Conservation (phyloP, 2,888 invertebrate species). For the Agrotis segetum region DNA sequence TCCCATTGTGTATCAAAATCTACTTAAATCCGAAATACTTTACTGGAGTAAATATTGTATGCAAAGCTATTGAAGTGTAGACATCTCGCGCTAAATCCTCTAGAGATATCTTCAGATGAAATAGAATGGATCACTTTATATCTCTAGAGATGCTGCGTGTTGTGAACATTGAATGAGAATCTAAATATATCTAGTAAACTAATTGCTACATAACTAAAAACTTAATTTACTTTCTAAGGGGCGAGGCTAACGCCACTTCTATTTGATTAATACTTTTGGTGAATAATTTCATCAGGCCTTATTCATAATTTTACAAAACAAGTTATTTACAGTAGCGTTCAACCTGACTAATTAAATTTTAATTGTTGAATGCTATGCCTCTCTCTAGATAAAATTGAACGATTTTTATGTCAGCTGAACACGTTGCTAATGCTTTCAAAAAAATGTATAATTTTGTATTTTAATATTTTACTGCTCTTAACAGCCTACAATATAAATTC, state of each 20-base stretch:
- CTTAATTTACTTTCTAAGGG: not conserved
- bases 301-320: too few species aligned
- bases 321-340: not conserved
- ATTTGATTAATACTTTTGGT: not conserved
- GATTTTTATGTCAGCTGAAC: too few species aligned
- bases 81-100: constrained; percentile 16
- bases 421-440: too few species aligned
- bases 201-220: not conserved
- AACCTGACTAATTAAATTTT: too few species aligned
- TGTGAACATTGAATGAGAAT: constrained; percentile 3
- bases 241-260: not conserved
- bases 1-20: not conserved
- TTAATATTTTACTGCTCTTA: too few species aligned
- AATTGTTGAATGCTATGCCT: too few species aligned
- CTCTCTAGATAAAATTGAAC: too few species aligned
- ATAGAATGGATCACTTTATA: constrained; percentile 30
- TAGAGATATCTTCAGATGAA: constrained; percentile 11
- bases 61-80: constrained; percentile 14
- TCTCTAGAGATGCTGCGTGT: not conserved
- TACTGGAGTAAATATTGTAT: not conserved
- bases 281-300: too few species aligned
- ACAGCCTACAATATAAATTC: constrained; percentile 1
- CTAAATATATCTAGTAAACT: not conserved
- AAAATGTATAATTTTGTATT: too few species aligned
- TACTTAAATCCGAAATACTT: not conserved